phyloP scores from a whole-genome alignment of 2,888 invertebrate species.

The Chrysolina oricalcia region DNA sequence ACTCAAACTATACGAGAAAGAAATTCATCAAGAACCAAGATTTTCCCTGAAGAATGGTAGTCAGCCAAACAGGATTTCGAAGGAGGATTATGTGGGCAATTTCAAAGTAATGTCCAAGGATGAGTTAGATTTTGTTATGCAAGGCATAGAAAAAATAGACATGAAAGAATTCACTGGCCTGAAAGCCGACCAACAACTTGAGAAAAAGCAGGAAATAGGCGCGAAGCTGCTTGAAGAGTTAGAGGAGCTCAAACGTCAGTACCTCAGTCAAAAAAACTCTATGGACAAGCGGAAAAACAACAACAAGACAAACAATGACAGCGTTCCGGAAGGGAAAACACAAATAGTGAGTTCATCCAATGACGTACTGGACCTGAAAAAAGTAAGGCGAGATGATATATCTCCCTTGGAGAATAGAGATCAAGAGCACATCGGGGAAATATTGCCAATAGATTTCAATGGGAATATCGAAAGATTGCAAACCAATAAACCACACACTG shows the following conservation, averaged over 20 bases:
- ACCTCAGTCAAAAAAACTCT: conserved; percentile 2
- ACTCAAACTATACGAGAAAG: conserved; percentile 64
- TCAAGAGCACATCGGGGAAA: conserved; percentile 70
- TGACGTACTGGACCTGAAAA: conserved; percentile 12
- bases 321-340: conserved; percentile 5
- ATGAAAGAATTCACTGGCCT: neutral
- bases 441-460: conserved; percentile 65
- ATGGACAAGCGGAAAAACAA: conserved; percentile 5
- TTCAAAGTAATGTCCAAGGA: conserved; percentile 62
- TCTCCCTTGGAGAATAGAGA: conserved; percentile 56
- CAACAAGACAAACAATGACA: neutral
- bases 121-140: conserved; percentile 62
- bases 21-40: conserved; percentile 58
- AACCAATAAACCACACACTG: neutral
- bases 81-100: conserved; percentile 64
- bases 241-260: neutral
- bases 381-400: conserved; percentile 59
- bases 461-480: conserved; percentile 32
- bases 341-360: conserved; percentile 23
- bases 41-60: conserved; percentile 55
- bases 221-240: conserved; percentile 6
- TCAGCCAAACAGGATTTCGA: conserved; percentile 60
- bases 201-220: neutral
- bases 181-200: neutral
- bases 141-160: conserved; percentile 44